Conservation (phyloP, 2,797 vertebrate species). For the Pygocentrus nattereri region DNA sequence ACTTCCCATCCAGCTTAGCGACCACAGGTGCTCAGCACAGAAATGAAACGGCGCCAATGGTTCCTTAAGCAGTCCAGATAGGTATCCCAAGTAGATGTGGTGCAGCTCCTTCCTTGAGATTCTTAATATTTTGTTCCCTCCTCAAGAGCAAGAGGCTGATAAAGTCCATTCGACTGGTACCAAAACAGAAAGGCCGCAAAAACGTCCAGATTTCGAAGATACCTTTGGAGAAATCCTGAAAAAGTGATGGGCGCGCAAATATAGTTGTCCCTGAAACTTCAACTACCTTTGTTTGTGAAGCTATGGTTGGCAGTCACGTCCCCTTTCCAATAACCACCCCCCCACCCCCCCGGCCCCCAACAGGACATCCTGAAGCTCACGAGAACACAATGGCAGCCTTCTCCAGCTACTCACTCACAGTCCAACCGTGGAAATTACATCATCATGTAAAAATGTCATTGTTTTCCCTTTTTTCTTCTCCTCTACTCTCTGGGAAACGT, state of each 20-base stretch:
- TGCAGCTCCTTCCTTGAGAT: not conserved
- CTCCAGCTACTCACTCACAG: slow-evolving; percentile 71
- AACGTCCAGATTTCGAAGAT: not conserved
- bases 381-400: slow-evolving; percentile 93
- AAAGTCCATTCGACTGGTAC: too few relatives aligned
- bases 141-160: not conserved
- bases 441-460: slow-evolving; percentile 82
- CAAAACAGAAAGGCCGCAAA: not conserved
- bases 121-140: not conserved
- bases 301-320: slow-evolving; percentile 69
- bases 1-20: slow-evolving; percentile 46
- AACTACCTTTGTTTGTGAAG: slow-evolving; percentile 29
- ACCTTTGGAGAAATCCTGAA: not conserved
- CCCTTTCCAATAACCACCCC: slow-evolving; percentile 76
- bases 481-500: slow-evolving; percentile 67
- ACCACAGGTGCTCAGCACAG: not conserved
- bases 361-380: slow-evolving; percentile 98
- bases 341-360: slow-evolving; percentile 62
- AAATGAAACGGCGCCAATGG: not conserved
- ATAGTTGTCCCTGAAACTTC: not conserved
- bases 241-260: not conserved
- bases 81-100: not conserved
- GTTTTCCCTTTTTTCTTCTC: slow-evolving; percentile 63
- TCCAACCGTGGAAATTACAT: slow-evolving; percentile 83
- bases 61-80: slow-evolving; percentile 10